These are phyloP conservation scores for Tanytarsus gracilentus DNA, from an alignment of 2,888 invertebrate genomes.

Conservation along the genomic window DNA sequence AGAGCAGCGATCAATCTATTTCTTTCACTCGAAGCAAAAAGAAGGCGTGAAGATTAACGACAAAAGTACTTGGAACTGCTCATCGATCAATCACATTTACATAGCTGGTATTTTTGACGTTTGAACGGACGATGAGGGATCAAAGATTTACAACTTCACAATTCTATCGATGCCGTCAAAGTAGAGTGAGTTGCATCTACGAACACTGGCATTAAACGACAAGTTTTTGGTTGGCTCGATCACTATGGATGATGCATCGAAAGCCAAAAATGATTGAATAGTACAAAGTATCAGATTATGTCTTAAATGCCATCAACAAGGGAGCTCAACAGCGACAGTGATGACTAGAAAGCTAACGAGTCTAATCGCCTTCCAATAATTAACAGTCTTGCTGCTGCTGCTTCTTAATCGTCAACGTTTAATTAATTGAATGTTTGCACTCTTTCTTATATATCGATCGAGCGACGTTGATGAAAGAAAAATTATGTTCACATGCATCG, in stretches of 20 bases:
- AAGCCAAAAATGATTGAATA: too few species aligned
- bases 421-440: conserved; percentile 25
- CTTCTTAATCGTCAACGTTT: neutral
- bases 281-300: too few species aligned
- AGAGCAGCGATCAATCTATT: conserved; percentile 61
- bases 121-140: conserved; percentile 50
- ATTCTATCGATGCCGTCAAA: conserved; percentile 70
- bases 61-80: conserved; percentile 47
- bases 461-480: conserved; percentile 6
- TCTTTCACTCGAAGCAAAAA: conserved; percentile 57
- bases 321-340: too few species aligned
- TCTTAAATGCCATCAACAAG: too few species aligned
- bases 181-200: conserved; percentile 60
- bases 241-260: too few species aligned
- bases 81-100: conserved; percentile 52
- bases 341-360: too few species aligned
- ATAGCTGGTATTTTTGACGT: conserved; percentile 69
- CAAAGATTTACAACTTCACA: conserved; percentile 60
- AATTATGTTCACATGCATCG: neutral
- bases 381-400: neutral
- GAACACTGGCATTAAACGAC: conserved; percentile 66
- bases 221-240: conserved; percentile 55
- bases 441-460: conserved; percentile 2
- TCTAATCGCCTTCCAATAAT: neutral
- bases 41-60: conserved; percentile 48